A percentile compares a stretch with the other conserved stretches of the same genome.
These are phyloP conservation scores for Tinamus guttatus DNA, from an alignment of 2,113 vertebrate species.

Conservation along the genomic window DNA sequence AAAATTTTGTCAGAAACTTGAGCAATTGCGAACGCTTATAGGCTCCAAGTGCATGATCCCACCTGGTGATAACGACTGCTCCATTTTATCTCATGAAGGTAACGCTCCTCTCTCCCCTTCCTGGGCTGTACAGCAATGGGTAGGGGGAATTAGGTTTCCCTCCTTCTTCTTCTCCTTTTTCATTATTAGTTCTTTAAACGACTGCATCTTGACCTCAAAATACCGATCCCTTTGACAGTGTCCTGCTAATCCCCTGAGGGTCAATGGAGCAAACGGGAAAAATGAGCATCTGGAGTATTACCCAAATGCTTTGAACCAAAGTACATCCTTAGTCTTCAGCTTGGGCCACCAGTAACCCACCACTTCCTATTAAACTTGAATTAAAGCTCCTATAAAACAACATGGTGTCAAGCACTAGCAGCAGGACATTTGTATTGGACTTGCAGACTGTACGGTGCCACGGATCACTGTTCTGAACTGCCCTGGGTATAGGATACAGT, in stretches of 20 bases:
- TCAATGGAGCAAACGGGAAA: not conserved
- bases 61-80: not conserved
- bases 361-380: not conserved
- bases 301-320: not conserved
- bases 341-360: not conserved
- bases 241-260: not conserved
- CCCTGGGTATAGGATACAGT: constrained; percentile 19
- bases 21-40: not conserved
- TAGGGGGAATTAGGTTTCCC: not conserved
- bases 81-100: fast-evolving
- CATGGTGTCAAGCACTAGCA: constrained; percentile 28
- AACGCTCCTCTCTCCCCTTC: not conserved
- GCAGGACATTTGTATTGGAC: constrained; percentile 2
- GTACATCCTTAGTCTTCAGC: constrained; percentile 44
- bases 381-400: constrained; percentile 37
- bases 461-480: not conserved
- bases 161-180: not conserved
- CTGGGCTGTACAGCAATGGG: not conserved
- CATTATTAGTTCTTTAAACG: not conserved
- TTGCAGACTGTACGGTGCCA: not conserved
- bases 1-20: not conserved
- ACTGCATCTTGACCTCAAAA: not conserved
- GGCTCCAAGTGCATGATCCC: not conserved
- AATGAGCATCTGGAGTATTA: not conserved
- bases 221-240: not conserved